Conservation (phyloP, 2,797 vertebrate species). For the Amazona ochrocephala region DNA sequence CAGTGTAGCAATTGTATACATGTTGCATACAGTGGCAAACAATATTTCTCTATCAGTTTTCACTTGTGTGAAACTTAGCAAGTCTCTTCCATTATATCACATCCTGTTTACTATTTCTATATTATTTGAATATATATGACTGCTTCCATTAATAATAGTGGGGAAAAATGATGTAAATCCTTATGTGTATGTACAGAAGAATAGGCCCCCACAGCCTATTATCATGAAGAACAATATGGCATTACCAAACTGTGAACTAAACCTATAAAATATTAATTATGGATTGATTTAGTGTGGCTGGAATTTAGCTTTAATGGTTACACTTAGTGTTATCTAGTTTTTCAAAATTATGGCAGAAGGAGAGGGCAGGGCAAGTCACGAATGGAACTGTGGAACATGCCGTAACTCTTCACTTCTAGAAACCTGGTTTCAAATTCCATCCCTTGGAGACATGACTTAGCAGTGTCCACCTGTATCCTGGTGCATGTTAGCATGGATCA, state of each 20-base stretch:
- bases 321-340: constrained; percentile 38
- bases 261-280: constrained; percentile 75
- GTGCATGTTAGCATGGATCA: neutral
- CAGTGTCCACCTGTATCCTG: neutral
- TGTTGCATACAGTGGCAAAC: neutral
- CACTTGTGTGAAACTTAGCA: neutral
- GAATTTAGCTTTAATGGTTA: constrained; percentile 71
- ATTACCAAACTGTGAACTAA: constrained; percentile 52
- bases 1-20: neutral
- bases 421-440: neutral
- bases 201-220: neutral
- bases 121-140: neutral
- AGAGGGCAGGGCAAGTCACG: neutral
- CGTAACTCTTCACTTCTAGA: neutral
- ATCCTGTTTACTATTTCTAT: neutral
- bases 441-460: neutral
- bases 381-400: neutral
- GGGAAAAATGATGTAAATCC: neutral
- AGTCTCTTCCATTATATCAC: neutral
- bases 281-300: constrained; percentile 72
- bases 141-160: neutral
- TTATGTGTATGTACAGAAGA: neutral
- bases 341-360: constrained; percentile 51
- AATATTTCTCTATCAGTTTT: neutral
- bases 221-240: neutral